Base-by-base conservation (phyloP, 2,797 vertebrate species). In the Galago senegalensis region DNA sequence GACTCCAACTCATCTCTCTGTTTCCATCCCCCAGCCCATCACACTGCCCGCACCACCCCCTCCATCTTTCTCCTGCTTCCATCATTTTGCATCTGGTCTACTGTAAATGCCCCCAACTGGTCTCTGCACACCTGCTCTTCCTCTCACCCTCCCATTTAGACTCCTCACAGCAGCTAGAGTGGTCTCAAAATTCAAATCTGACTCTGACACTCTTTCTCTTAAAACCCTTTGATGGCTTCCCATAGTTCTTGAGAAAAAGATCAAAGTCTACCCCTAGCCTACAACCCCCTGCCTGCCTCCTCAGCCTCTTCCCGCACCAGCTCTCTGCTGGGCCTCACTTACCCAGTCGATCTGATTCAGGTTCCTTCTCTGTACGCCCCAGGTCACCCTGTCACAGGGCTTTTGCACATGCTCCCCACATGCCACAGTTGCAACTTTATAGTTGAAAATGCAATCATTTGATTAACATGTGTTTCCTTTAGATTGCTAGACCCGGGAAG, bases 401-500 rank as follows among this genome's bases (percentile, higher is more conserved):
- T 65, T 80, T 89, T 81, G 83, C 34, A 81, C n/a, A 27, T 63
- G 25, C 31, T 81, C 73, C 72, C 63, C 12, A 5, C 2, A 56
- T 23, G 49, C 72, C 37, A 56, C 2, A 69, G 43, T 63, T 85
- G n/a, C 2, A 21, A 23, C 75, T 91, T 84, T 81, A 89, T 3
- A 65, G 80, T 43, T 31, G 82, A 29, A 20, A 91, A 49, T 18
- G 3, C 65, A 82, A 86, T 85, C 75, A 63, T 89, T 80, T 93
- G 40, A 86, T 87, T 77, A 89, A 63, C 40, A 56, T 60, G 60
- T 69, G 18, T 82, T 94, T 94, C n/a, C n/a, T 77, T 91, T 53
- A 93, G 21, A 69, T 12, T 37, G 29, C 43, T 75, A 84, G 56
- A 80, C 4, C 43, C 23, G 83, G 56, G 46, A 61, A 80, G 80